These are phyloP conservation scores for Astreopora myriophthalma DNA, from an alignment of 64 coral and sea anemone species.

Conservation along the genomic window DNA sequence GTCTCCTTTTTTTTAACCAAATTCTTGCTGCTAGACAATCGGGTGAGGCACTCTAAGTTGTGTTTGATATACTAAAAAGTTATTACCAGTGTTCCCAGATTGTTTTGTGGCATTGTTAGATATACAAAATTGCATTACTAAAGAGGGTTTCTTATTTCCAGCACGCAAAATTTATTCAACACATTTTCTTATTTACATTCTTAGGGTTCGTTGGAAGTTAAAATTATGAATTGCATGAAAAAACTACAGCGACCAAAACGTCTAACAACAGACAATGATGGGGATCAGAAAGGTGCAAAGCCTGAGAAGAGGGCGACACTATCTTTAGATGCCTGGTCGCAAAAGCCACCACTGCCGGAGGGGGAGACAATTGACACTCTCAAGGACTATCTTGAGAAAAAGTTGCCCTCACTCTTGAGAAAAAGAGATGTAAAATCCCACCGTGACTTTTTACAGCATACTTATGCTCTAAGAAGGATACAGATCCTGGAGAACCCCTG, in stretches of 20 bases:
- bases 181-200: not conserved
- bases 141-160: not conserved
- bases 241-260: constrained; percentile 16
- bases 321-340: not conserved
- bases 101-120: no score
- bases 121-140: no score
- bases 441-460: not conserved
- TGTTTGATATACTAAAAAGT: no score
- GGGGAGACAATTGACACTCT: constrained; percentile 21
- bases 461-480: not conserved
- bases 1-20: no score
- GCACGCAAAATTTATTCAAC: not conserved
- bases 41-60: no score
- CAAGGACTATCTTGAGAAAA: not conserved
- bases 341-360: constrained; percentile 19
- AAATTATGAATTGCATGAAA: constrained; percentile 39
- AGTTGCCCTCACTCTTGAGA: not conserved
- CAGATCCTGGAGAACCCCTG: not conserved
- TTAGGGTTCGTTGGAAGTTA: constrained; percentile 29
- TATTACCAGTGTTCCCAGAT: no score
- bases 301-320: not conserved
- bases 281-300: not conserved
- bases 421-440: not conserved
- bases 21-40: no score
- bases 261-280: not conserved